Evolutionary conservation across 2,888 invertebrate species (phyloP).

Genomic region (Acleris holmiana): DNA sequence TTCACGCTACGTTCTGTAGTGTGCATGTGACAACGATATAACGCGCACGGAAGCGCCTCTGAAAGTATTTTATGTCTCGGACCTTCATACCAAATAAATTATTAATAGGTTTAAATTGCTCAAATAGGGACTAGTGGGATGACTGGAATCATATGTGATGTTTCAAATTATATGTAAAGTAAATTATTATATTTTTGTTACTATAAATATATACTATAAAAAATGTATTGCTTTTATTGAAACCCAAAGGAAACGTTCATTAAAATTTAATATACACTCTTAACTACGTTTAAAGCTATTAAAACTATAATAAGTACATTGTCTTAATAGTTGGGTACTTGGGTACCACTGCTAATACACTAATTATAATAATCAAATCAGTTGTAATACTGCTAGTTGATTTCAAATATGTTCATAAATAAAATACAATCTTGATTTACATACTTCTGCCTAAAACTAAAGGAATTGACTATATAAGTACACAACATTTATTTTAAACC

Average conservation of each 20-base stretch:
- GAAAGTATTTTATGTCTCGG: not conserved
- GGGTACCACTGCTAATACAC: not conserved
- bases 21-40: too few species aligned
- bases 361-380: not conserved
- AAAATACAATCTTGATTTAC: not conserved
- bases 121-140: constrained; percentile 67
- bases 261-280: constrained; percentile 31
- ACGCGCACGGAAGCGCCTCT: too few species aligned
- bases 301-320: constrained; percentile 12
- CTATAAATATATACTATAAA: constrained; percentile 58
- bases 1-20: too few species aligned
- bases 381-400: not conserved
- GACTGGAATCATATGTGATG: constrained; percentile 57
- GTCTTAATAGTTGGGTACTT: not conserved
- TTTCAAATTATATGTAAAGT: constrained; percentile 30
- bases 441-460: too few species aligned
- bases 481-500: too few species aligned
- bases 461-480: too few species aligned
- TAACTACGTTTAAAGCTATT: constrained; percentile 14
- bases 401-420: not conserved
- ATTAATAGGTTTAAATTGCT: constrained; percentile 64
- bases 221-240: constrained; percentile 43
- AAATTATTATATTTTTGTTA: constrained; percentile 69
- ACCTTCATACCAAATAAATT: constrained; percentile 48
- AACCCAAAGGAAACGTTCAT: constrained; percentile 27